Evolutionary conservation across 2,113 vertebrate genomes (phyloP).

Genomic region (Zonotrichia leucophrys): DNA sequence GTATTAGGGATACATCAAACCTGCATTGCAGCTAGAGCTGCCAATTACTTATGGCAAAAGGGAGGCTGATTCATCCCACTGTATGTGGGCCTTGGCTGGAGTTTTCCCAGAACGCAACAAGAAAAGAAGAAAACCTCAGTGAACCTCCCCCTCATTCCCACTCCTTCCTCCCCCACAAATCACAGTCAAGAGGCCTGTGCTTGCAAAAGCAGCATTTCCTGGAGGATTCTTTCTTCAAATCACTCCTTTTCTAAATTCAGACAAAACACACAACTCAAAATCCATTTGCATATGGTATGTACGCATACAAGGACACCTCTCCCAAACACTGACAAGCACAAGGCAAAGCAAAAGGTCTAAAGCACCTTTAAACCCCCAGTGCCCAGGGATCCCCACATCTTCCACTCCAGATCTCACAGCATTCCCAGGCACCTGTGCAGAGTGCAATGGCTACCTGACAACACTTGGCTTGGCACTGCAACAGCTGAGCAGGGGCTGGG

Average conservation of each 20-base stretch:
- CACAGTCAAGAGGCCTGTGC: neutral
- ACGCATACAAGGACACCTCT: neutral
- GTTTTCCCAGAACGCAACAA: constrained; percentile 41
- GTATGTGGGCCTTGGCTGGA: constrained; percentile 52
- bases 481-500: neutral
- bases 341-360: neutral
- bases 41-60: constrained; percentile 43
- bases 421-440: fast-evolving
- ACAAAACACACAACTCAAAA: neutral
- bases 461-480: neutral
- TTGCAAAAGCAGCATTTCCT: constrained; percentile 28
- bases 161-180: constrained; percentile 7
- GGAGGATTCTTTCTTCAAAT: constrained; percentile 9
- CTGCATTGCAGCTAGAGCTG: constrained; percentile 65
- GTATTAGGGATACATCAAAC: constrained; percentile 28
- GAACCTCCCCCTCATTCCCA: constrained; percentile 54
- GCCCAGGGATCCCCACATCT: neutral
- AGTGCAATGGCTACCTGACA: neutral
- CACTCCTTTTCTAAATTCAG: constrained; percentile 46
- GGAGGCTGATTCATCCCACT: constrained; percentile 50
- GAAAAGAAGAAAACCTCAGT: constrained; percentile 44
- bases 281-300: neutral
- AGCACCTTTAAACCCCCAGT: neutral
- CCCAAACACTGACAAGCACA: neutral
- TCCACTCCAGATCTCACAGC: neutral